Base-by-base conservation (phyloP, 2,797 vertebrate species). In the Molossus alvarezi region DNA sequence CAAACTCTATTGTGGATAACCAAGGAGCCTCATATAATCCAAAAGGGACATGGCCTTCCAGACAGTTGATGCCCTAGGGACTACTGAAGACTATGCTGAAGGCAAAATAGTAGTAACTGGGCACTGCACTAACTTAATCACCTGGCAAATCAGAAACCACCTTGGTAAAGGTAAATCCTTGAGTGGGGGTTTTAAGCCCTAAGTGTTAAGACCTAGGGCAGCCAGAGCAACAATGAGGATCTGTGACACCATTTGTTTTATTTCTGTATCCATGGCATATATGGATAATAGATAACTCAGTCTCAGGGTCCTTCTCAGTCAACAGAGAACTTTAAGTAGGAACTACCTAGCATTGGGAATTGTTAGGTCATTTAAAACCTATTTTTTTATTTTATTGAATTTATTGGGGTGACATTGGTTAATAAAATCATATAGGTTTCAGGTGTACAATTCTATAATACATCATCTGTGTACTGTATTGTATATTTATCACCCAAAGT, bases 51-150 rank as follows among this genome's bases (percentile, higher is more conserved):
- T 41, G 29, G 14, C 45, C 67, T 86, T 93, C 72, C 2, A 65
- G 45, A 79, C 15, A 73, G 53, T 67, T 58, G 75, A 37, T 29
- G 33, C 80, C 45, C 45, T 23, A 91, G 41, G 29, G 41, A 89
- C 80, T 69, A 51, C 69, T 76, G 73, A 83, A 90, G 33, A 4
- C 80, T 91, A 9, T 23, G 29, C 23, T 65, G 41, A 94, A 77
- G 77, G 29, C 65, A 86, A 80, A 89, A 75, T 41, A 90, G n/a
- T 65, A 67, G n/a, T 85, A 82, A 64, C 45, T 73, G 64, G 29
- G 55, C 51, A 84, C 53, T 33, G 55, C 1, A 18, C 60, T 85
- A 60, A 77, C 45, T 77, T 95, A 93, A 72, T 60, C 60, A 91
- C 3, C 60, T 80, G 83, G 23, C 33, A 83, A 48, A 58, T 60